phyloP scores from a whole-genome alignment of 2,888 invertebrate genomes.

The Clistopyga incitator region DNA sequence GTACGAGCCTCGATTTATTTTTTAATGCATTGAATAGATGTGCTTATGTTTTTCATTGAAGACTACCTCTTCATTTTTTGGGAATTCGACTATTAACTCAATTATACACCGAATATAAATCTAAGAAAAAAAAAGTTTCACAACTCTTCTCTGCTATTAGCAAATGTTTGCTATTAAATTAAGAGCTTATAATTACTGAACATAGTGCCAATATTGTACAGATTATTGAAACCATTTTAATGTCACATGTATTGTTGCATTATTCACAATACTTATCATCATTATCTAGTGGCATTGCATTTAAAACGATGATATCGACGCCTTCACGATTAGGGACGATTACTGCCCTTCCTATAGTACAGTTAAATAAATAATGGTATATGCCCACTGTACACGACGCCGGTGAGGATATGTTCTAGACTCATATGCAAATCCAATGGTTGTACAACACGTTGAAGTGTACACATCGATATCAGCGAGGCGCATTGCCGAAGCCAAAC shows the following conservation, averaged over 20 bases:
- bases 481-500: slow-evolving; percentile 12
- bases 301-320: neutral
- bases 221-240: neutral
- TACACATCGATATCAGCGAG: slow-evolving; percentile 35
- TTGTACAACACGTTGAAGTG: slow-evolving; percentile 28
- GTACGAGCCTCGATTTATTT: too few species aligned
- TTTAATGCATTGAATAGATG: too few species aligned
- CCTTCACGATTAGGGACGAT: neutral
- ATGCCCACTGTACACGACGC: neutral
- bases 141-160: too few species aligned
- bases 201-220: too few species aligned
- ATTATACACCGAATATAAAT: too few species aligned
- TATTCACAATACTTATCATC: neutral
- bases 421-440: slow-evolving; percentile 26
- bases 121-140: too few species aligned
- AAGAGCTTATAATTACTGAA: neutral
- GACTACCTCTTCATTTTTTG: neutral
- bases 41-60: too few species aligned
- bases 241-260: neutral
- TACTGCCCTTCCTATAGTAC: neutral
- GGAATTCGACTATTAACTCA: too few species aligned
- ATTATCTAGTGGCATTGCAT: neutral
- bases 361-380: slow-evolving; percentile 34
- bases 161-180: neutral
- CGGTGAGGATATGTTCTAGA: neutral